Conservation (phyloP, 2,888 invertebrate genomes). For the Drosophila emarginata region DNA sequence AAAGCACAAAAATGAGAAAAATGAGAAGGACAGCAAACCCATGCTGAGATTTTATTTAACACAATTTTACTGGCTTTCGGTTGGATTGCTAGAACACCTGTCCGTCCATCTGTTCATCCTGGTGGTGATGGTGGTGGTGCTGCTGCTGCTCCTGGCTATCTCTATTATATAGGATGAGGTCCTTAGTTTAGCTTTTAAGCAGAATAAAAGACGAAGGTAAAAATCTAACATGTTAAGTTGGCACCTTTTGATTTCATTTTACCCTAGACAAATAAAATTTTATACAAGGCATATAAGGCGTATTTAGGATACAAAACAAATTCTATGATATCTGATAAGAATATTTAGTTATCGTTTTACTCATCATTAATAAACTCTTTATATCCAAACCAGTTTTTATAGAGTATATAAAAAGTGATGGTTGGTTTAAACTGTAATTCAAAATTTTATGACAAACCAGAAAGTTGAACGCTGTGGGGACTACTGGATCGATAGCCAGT, state of each 20-base stretch:
- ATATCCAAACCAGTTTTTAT: background rate
- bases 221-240: background rate
- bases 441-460: constrained; percentile 46
- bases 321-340: no score
- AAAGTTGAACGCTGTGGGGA: constrained; percentile 1
- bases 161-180: constrained; percentile 37
- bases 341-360: no score
- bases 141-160: constrained; percentile 22
- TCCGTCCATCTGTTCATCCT: constrained; percentile 9
- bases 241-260: constrained; percentile 11
- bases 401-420: background rate
- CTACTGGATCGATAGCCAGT: constrained; percentile 25
- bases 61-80: constrained; percentile 34
- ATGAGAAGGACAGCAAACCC: constrained; percentile 14
- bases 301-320: no score
- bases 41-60: constrained; percentile 35
- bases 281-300: background rate
- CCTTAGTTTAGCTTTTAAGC: constrained; percentile 52
- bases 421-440: constrained; percentile 31
- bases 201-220: constrained; percentile 13
- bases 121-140: constrained; percentile 9
- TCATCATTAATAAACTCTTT: background rate
- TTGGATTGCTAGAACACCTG: constrained; percentile 14
- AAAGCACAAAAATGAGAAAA: background rate
- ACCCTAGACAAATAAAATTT: no score